Base-by-base conservation (phyloP, 2,888 invertebrate genomes). In the Drosophila siamana region DNA sequence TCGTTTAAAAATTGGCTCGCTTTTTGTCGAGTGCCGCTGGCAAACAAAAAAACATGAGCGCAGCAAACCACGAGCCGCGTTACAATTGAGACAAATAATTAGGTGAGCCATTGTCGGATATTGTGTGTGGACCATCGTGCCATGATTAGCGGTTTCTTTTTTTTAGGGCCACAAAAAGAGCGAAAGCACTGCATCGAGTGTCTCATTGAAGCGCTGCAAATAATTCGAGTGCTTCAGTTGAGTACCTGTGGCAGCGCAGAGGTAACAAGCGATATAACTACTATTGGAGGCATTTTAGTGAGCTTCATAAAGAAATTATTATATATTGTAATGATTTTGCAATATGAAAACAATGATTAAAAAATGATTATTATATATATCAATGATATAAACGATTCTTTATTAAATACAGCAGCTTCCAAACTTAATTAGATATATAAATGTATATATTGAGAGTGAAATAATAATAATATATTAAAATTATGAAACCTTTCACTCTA, bases 61-160 rank as follows among this genome's bases (percentile, higher is more conserved):
- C 46, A 48, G 55, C 44, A 48, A 61, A 57, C 24, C 72, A 72
- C 79, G 67, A 69, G 57, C 41, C 66, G 28, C 36, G 55, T 22
- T 59, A 80, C 87, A 87, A 85, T 77, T 75, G 69, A 65, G 69
- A 46, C 86, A 76, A 86, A 89, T 87, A 86, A 88, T 88, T 88
- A 86, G 87, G 84, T 78, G 84, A 86, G 24, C 69, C 74, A 63
- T 84, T 89, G 86, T 88, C 36, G 56, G 15, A 19, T 50, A 72
- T 88, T 83, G 84, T 86, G 60, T 36, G 62, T 40, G 69, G 64
- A 24, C 69, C 33, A 38, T 38, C 13, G 36, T 38, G 15, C 13
- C 64, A 74, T 84, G 65, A 87, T 86, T 79, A 81, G 89, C 67
- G 89, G 89, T 81, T 88, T 78, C 73, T 74, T 86, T 86, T 76